Evolutionary conservation across 2,113 vertebrate genomes (phyloP).

Genomic region (Seriola dumerili): DNA sequence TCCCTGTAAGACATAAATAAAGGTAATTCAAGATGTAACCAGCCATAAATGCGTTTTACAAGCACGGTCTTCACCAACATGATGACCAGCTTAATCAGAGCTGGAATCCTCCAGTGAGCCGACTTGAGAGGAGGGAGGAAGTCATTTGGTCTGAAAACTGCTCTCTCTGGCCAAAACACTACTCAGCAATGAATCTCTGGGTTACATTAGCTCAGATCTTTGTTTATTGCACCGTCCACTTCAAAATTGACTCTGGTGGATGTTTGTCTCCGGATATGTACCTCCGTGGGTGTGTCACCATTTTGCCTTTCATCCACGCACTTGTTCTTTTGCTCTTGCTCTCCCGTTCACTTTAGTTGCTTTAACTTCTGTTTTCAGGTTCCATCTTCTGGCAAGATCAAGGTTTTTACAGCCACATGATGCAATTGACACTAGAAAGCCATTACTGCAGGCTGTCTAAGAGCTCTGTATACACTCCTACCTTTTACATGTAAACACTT

Average conservation of each 20-base stretch:
- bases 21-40: slow-evolving; percentile 49
- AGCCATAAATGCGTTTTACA: slow-evolving; percentile 57
- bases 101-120: slow-evolving; percentile 38
- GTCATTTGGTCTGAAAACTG: slow-evolving; percentile 50
- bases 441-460: background rate
- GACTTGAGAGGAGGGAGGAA: slow-evolving; percentile 38
- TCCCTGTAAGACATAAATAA: slow-evolving; percentile 35
- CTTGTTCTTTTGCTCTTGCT: background rate
- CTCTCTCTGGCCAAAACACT: slow-evolving; percentile 49
- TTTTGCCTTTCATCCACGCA: slow-evolving; percentile 1
- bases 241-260: slow-evolving; percentile 48
- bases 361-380: background rate
- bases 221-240: slow-evolving; percentile 63
- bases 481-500: slow-evolving; percentile 40
- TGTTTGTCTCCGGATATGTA: slow-evolving; percentile 36
- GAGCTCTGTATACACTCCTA: slow-evolving; percentile 22
- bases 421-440: slow-evolving; percentile 26
- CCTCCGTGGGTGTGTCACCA: slow-evolving; percentile 21
- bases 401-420: slow-evolving; percentile 13
- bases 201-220: slow-evolving; percentile 66
- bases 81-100: slow-evolving; percentile 47
- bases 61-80: slow-evolving; percentile 53
- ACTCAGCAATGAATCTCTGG: slow-evolving; percentile 56
- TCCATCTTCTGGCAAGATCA: background rate
- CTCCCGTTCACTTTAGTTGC: background rate